A percentile compares a stretch with the other conserved stretches of the same genome.
Conservation (phyloP, 2,113 vertebrate genomes). For the Bagarius yarrelli region DNA sequence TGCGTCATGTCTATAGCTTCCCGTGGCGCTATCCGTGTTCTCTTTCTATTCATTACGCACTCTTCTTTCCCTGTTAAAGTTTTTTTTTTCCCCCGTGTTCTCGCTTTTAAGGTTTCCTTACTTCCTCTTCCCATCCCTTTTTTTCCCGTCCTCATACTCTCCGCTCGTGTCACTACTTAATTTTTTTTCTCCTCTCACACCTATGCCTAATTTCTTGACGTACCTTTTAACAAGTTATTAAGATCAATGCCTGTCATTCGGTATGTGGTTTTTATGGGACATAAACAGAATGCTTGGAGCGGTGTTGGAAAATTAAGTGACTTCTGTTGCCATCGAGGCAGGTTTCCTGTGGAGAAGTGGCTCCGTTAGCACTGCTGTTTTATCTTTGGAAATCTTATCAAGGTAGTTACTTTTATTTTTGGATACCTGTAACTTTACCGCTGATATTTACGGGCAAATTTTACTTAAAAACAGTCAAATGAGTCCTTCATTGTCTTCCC, state of each 20-base stretch:
- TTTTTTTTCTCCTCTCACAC: background rate
- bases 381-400: background rate
- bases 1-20: background rate
- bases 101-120: background rate
- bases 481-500: background rate
- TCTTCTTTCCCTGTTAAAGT: background rate
- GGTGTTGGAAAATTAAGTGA: slow-evolving; percentile 7
- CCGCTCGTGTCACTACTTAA: background rate
- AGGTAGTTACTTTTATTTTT: background rate
- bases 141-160: background rate
- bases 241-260: slow-evolving; percentile 13
- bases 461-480: background rate
- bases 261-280: slow-evolving; percentile 2
- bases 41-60: background rate
- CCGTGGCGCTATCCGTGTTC: background rate
- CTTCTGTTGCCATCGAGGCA: background rate
- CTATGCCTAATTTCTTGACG: background rate
- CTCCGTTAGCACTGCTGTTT: slow-evolving; percentile 1
- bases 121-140: background rate
- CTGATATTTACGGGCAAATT: background rate
- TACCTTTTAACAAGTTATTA: slow-evolving; percentile 22
- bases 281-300: background rate
- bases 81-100: slow-evolving; percentile 1
- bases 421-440: no score
- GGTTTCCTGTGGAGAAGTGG: background rate